Evolutionary conservation across 37 sponge, comb jelly and placozoan genomes (phyloP), one percentile per base, ranked within the genome.

Genomic region (Amphimedon queenslandica): DNA sequence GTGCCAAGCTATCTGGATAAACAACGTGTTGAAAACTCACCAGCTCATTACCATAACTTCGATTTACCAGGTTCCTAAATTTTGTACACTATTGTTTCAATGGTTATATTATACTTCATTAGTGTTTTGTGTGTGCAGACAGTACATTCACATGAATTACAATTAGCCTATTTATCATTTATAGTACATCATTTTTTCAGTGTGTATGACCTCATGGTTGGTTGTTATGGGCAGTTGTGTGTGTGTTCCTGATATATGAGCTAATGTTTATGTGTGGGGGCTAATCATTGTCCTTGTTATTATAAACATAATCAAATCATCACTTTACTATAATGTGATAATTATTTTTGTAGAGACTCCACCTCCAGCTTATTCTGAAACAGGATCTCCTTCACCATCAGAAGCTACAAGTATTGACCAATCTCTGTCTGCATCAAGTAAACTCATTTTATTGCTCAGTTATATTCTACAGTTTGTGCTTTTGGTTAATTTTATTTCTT

Each of bases 301-400:
- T n/a, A n/a, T n/a, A n/a, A n/a, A n/a, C n/a, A n/a, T n/a, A n/a
- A n/a, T n/a, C n/a, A n/a, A n/a, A n/a, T n/a, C n/a, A n/a, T n/a
- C n/a, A n/a, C n/a, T n/a, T n/a, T n/a, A n/a, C n/a, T n/a, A n/a
- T n/a, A n/a, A n/a, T n/a, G n/a, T 18, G 13, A n/a, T 63, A 20
- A 36, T 2, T 16, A 42, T 18, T 37, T 32, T 67, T 42, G 6
- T 67, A 84, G 93, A 88, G 55, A 88, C 93, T 18, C 93, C 93
- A 2, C 94, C 94, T 31, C 94, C 94, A 35, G 88, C 79, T 13
- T 90, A 90, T 69, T 83, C 86, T 39, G 84, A 83, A 51, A 30
- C 80, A 18, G 85, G 75, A 6, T 85, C 85, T 25, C 85, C 85
- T 21, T 73, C 85, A 23, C 80, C 85, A 24, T 63, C 85, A 34